Base-by-base conservation (phyloP, 2,797 vertebrate species). In the Coendou prehensilis region DNA sequence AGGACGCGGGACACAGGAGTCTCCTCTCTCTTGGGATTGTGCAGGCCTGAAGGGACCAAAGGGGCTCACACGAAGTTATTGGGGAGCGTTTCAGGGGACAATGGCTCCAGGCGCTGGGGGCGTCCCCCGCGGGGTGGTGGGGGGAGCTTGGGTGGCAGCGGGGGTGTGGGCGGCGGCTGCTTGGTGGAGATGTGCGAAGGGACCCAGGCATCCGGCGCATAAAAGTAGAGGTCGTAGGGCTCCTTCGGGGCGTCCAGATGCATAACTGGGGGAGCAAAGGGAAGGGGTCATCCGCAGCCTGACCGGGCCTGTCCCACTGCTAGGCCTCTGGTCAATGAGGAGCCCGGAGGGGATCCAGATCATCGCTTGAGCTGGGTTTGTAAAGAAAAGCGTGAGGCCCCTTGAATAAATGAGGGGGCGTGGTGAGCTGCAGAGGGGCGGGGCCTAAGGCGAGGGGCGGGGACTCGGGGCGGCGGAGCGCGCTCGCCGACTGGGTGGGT, bases 191-290 rank as follows among this genome's bases (percentile, higher is more conserved):
- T 98, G 82, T 98, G 98, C 0, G 97, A 97, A 18, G 97, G 92
- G 52, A 97, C 91, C 71, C 97, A 98, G 9, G 97, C 92, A 9
- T 98, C 84, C 0, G 97, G 96, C 0, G 97, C 97, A 20, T 98
- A 98, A 63, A 98, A 97, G 93, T 98, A 98, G 93, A 98, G 97
- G 81, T 98, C 97, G 15, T 97, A 97, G 67, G 98, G 97, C 67
- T 98, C 98, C 89, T 98, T 98, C 0, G 98, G 98, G n/a, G 92
- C 47, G n/a, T 98, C 97, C 88, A 98, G 91, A 78, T 98, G 98
- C 41, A 98, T 82, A 41, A 96, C 98, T 98, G 94, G 28, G 76
- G 88, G 71, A 79, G 76, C 81, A 83, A 88, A 75, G 73, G 59
- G 41, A 45, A 0, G 50, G 22, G 23, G 41, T 95, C 54, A 84